Percentiles rank a stretch among this genome's conserved stretches.
Conservation (phyloP, 2,888 invertebrate genomes). For the Drosophila meridiana region DNA sequence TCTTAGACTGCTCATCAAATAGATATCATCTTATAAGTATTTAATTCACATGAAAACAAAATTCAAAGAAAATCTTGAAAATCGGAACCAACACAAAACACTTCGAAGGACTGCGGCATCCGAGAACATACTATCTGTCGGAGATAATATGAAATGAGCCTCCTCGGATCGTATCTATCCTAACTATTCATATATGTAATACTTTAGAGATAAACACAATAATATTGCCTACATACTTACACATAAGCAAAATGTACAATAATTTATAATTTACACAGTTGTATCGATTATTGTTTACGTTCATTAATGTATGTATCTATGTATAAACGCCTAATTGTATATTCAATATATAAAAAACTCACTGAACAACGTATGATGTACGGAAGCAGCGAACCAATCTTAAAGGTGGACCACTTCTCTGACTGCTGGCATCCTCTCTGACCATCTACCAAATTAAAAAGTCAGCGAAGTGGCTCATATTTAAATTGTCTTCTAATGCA, state of each 20-base stretch:
- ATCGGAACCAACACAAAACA: conserved; percentile 3
- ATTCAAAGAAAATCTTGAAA: conserved; percentile 13
- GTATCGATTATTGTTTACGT: conserved; percentile 13
- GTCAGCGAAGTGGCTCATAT: conserved; percentile 25
- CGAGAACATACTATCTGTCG: neutral
- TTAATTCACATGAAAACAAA: conserved; percentile 16
- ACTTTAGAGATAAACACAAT: conserved; percentile 35
- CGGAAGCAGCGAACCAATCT: conserved; percentile 9
- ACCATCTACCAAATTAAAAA: conserved; percentile 35
- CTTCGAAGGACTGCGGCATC: neutral
- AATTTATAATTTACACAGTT: conserved; percentile 38
- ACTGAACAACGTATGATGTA: conserved; percentile 13
- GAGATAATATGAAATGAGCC: neutral
- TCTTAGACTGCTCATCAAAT: conserved; percentile 67
- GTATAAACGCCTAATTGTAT: conserved; percentile 1
- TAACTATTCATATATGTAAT: conserved; percentile 24
- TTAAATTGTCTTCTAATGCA: conserved; percentile 1
- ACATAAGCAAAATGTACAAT: conserved; percentile 48
- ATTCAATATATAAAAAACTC: conserved; percentile 16
- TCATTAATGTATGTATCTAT: conserved; percentile 21
- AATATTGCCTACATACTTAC: conserved; percentile 25
- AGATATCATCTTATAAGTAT: conserved; percentile 35
- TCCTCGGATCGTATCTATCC: conserved; percentile 10
- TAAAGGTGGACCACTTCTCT: conserved; percentile 18
- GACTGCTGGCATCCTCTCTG: conserved; percentile 63